Base-by-base conservation (phyloP, 2,797 vertebrate species). In the Chrosomus eos region DNA sequence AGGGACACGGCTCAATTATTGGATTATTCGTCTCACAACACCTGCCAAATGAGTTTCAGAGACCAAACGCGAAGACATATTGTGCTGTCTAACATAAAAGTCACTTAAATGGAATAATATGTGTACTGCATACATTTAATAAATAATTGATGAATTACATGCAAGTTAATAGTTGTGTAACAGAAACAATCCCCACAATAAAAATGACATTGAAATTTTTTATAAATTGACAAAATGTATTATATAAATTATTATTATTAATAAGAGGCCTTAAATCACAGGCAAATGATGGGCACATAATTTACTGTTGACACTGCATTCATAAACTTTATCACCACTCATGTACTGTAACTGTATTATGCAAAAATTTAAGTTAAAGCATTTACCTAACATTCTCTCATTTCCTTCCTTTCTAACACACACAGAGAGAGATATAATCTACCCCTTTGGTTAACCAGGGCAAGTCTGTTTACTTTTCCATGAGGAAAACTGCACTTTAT, bases 391-490 rank as follows among this genome's bases (percentile, higher is more conserved):
- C 38, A 70, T 33, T 53, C 16, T 80, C 62, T n/a, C 10, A 23
- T 9, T 73, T n/a, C 18, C 48, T 67, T 26, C 36, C 36, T 76
- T 18, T 60, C 43, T 70, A 73, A 85, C 58, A 70, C 58, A 83
- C 80, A 60, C 72, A 38, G 38, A 38, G 38, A 40, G 9, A 45
- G 72, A 83, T 55, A 73, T 55, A 84, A 31, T 67, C 67, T 45
- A 3, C 67, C 51, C 19, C 5, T 83, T 87, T 67, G 58, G 82
- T 77, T 73, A 79, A 64, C 76, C 80, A 82, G 70, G 70, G 70
- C 84, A 78, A 77, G 76, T 85, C 40, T 88, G 71, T 91, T 89
- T 89, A 88, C 88, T 76, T 91, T 89, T 90, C 86, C 87, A 88
- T 74, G 82, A 51, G 79, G 79, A 40, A 51, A 87, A 81, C 77